Evolutionary conservation across 2,113 vertebrate species (phyloP), one percentile per base, ranked within the genome.

Genomic region (Sander vitreus): DNA sequence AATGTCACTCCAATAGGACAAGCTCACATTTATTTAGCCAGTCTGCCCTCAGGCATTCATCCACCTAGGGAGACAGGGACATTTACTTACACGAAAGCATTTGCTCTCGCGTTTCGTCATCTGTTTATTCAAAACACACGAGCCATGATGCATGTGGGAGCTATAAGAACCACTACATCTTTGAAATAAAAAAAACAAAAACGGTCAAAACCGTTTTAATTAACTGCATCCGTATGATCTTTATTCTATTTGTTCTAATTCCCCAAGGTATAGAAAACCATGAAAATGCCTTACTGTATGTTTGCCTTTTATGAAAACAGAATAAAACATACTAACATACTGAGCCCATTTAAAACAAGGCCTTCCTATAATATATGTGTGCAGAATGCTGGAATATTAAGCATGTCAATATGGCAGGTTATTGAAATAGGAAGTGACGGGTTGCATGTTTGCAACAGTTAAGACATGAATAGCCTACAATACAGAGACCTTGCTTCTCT

Each of bases 1-100:
- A 96, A 95, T 95, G 94, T 94, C 95, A 95, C 94, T 95, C 94
- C 94, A 93, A 94, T 94, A 94, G 93, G 95, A 94, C 90, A 92
- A 86, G 88, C 93, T 95, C 94, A 89, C 94, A 94, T 94, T 95
- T 94, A 94, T 95, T 95, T 91, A 91, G 92, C 86, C 90, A 89
- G 81, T 84, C 89, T 88, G 83, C 92, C 94, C 90, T 88, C 79
- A 81, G 90, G 91, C 89, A 39, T 59, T 80, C 80, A 83, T 91
- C 81, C 91, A 89, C 90, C 91, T 79, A 76, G 90, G 93, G 93
- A 95, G 89, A 53, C 85, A 70, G 90, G 91, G 91, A 95, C 93
- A 94, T 95, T 94, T 95, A 94, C 93, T 94, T 93, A 93, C 88
- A 90, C 80, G 72, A 91, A 88, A 94, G 90, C 89, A 79, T 93